phyloP scores from a whole-genome alignment of 1,140 invertebrate genomes.

The Drosophila kikkawai region DNA sequence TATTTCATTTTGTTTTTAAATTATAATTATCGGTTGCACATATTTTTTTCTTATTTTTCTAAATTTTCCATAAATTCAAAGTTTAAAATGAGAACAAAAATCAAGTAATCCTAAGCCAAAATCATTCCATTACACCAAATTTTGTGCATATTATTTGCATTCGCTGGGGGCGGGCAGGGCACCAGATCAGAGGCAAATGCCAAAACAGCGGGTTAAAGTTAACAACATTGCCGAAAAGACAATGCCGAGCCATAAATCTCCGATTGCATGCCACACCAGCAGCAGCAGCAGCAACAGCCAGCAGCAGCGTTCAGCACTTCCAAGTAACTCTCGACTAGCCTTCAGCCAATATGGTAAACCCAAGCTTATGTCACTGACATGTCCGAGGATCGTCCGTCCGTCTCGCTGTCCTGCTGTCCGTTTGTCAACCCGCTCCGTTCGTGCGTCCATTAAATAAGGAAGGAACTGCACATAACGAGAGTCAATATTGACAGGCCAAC shows the following conservation, averaged over 20 bases:
- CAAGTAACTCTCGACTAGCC: conserved; percentile 81
- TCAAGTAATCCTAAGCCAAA: conserved; percentile 6
- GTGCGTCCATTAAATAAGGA: conserved; percentile 83
- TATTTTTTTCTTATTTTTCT: too few species aligned
- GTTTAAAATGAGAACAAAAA: background rate
- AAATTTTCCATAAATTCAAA: too few species aligned
- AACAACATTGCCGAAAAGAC: conserved; percentile 77
- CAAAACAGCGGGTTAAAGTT: conserved; percentile 71
- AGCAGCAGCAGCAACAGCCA: conserved; percentile 12
- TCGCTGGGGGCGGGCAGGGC: conserved; percentile 24
- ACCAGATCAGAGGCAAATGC: conserved; percentile 53
- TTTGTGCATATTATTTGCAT: conserved; percentile 76
- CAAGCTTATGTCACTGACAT: conserved; percentile 83
- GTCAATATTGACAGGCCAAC: conserved; percentile 81
- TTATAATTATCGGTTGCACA: too few species aligned
- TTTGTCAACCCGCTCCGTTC: conserved; percentile 70
- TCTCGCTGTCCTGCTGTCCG: conserved; percentile 43
- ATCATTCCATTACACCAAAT: conserved; percentile 69
- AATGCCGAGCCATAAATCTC: conserved; percentile 81
- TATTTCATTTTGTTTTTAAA: too few species aligned
- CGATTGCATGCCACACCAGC: conserved; percentile 77
- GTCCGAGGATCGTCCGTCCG: conserved; percentile 60
- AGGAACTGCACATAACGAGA: conserved; percentile 82
- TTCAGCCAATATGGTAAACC: conserved; percentile 78
- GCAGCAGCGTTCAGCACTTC: conserved; percentile 59